Conservation (phyloP, 2,113 vertebrate genomes). For the Sturnira hondurensis region DNA sequence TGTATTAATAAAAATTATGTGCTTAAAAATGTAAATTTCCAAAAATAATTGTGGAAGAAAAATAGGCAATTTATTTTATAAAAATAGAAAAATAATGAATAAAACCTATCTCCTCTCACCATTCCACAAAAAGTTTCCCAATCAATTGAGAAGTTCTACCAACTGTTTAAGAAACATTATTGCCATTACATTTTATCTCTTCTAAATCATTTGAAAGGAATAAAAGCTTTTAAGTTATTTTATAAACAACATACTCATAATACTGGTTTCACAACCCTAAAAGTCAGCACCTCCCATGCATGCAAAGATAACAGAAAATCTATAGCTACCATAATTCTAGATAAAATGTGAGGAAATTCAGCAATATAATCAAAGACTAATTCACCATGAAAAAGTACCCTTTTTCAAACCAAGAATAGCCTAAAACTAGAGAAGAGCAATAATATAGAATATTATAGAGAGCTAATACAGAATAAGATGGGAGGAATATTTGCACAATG, state of each 20-base stretch:
- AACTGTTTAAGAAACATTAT: background rate
- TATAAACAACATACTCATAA: background rate
- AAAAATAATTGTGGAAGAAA: background rate
- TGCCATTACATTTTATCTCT: background rate
- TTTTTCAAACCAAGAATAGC: background rate
- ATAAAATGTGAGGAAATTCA: background rate
- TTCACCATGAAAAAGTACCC: background rate
- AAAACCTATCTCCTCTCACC: background rate
- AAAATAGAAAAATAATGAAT: background rate
- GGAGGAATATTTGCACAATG: background rate
- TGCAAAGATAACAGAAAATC: background rate
- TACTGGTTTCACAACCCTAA: background rate
- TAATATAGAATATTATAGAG: background rate
- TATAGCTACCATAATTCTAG: background rate
- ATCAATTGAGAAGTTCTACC: background rate
- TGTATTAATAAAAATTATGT: background rate
- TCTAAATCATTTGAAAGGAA: background rate
- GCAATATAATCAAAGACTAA: background rate
- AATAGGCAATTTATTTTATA: background rate
- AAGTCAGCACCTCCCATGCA: background rate
- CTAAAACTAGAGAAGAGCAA: background rate
- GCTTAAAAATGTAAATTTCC: background rate
- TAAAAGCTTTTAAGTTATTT: background rate
- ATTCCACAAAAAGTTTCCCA: background rate
- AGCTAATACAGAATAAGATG: background rate